Evolutionary conservation across 1,140 invertebrate species (phyloP).

Genomic region (Elysia chlorotica): DNA sequence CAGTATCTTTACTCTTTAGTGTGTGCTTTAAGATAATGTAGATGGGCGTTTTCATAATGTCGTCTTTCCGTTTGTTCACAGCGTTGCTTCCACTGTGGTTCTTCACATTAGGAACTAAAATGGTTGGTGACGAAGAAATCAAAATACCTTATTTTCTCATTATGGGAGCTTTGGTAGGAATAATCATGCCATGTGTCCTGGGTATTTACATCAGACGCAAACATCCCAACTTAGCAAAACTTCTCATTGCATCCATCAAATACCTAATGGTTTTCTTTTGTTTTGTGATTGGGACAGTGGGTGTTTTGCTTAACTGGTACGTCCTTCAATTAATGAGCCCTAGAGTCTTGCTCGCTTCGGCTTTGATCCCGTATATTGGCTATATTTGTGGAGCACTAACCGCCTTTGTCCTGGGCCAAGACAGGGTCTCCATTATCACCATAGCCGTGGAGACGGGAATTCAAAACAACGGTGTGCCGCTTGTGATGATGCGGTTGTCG

Average conservation of each 20-base stretch:
- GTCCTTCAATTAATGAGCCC: conserved; percentile 79
- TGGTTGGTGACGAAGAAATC: conserved; percentile 61
- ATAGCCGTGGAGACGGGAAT: conserved; percentile 67
- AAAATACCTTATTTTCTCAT: conserved; percentile 83
- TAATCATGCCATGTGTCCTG: conserved; percentile 82
- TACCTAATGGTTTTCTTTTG: conserved; percentile 84
- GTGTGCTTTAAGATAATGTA: too few species aligned
- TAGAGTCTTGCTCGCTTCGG: conserved; percentile 74
- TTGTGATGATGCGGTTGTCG: conserved; percentile 61
- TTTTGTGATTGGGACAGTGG: conserved; percentile 87
- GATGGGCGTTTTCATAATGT: too few species aligned
- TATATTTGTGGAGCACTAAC: conserved; percentile 74
- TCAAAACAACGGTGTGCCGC: conserved; percentile 64
- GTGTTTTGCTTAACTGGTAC: conserved; percentile 87
- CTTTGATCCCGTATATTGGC: conserved; percentile 84
- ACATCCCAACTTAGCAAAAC: conserved; percentile 64
- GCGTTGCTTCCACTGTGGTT: conserved; percentile 94
- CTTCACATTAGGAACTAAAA: conserved; percentile 82
- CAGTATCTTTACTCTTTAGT: too few species aligned
- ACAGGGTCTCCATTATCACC: conserved; percentile 58
- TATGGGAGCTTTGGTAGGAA: conserved; percentile 73
- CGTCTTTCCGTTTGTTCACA: conserved; percentile 61
- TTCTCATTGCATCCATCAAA: conserved; percentile 38
- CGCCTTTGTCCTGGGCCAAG: conserved; percentile 40
- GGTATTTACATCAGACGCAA: conserved; percentile 70